phyloP scores from a whole-genome alignment of 2,113 vertebrate genomes.

The Hirundichthys speculiger region DNA sequence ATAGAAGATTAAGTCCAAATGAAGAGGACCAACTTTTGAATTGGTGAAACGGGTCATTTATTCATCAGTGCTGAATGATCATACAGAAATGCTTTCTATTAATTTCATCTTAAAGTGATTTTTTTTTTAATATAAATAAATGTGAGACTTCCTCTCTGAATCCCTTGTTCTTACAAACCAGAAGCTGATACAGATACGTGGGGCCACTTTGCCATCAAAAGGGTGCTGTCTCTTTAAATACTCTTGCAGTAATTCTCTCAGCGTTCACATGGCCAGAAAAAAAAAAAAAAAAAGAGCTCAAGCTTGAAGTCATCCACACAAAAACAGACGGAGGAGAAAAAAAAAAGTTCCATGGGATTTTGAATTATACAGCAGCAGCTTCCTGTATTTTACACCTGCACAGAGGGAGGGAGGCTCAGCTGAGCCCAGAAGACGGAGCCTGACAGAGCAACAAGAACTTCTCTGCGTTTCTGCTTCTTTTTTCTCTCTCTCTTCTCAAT shows the following conservation, averaged over 20 bases:
- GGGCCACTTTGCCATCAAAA: constrained; percentile 14
- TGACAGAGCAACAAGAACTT: constrained; percentile 52
- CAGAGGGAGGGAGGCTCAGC: constrained; percentile 46
- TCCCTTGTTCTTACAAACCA: background rate
- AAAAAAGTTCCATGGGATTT: constrained; percentile 49
- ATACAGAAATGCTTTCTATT: background rate
- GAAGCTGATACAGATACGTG: too few species aligned
- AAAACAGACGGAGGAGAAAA: constrained; percentile 31
- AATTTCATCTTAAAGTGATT: background rate
- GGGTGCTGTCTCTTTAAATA: constrained; percentile 77
- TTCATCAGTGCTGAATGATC: background rate
- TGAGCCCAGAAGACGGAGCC: constrained; percentile 42
- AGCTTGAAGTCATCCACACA: constrained; percentile 65
- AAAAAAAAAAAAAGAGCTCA: constrained; percentile 71
- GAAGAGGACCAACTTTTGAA: background rate
- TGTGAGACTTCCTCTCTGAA: background rate
- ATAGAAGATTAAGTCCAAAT: background rate
- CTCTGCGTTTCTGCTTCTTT: background rate
- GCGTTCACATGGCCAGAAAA: constrained; percentile 72
- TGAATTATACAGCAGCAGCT: constrained; percentile 73
- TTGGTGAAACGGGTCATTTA: background rate
- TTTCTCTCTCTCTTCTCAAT: background rate
- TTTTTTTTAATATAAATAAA: background rate
- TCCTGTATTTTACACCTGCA: constrained; percentile 72
- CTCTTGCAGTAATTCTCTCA: constrained; percentile 71